Evolutionary conservation across 2,113 vertebrate species (phyloP), one percentile per base, ranked within the genome.

Genomic region (Hepsetus odoe): DNA sequence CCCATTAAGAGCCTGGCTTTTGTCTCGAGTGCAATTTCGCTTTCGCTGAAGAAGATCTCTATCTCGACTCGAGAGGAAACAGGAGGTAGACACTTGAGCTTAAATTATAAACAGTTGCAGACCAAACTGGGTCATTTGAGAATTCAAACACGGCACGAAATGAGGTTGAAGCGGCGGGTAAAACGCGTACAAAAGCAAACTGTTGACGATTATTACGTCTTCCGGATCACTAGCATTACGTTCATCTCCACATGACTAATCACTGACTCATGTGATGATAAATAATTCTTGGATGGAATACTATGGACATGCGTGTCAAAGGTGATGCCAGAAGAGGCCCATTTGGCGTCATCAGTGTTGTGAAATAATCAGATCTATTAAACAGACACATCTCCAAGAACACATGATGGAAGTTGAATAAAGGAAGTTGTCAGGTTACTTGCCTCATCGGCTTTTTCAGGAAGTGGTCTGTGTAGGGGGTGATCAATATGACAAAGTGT

Each of bases 41-140:
- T 62, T 8, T 33, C 20, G 12, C 24, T 8, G 24, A 74, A 30
- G 6, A 20, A 22, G 10, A 33, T 22, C 24, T 67, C 16, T 9
- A 26, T 26, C 20, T 33, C 30, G 46, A 72, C 35, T 49, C 14
- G 20, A 9, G 1, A 30, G 28, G 28, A 72, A 71, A 35, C 44
- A 24, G 67, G 73, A 81, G 35, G 30, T 16, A 38, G 24, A 40
- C 40, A 18, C 74, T 51, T 61, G 18, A 44, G 13, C 5, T 44
- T 42, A 9, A 5, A 32, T 44, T 44, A 59, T 58, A 66, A 76
- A 72, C 42, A n/a, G n/a, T n/a, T n/a, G n/a, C n/a, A 72, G 24
- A 49, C 12, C 38, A 49, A 32, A 24, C 24, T 5, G 12, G 18
- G 12, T n/a, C 56, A 11, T 44, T 2, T 26, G 10, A 26, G 22